Evolutionary conservation across 2,888 invertebrate genomes (phyloP).

Genomic region (Chouioia cunea): DNA sequence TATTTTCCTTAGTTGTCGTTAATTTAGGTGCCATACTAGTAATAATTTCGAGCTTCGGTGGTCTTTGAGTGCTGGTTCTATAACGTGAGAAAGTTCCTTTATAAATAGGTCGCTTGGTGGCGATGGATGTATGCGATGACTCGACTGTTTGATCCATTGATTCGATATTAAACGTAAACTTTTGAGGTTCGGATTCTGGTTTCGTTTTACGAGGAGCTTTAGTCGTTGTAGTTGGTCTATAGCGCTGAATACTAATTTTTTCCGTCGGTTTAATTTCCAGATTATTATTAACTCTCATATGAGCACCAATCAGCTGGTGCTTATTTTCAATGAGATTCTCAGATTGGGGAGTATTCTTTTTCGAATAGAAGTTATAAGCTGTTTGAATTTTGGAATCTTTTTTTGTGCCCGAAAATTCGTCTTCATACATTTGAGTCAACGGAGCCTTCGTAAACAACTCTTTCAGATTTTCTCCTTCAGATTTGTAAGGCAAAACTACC

Average conservation of each 20-base stretch:
- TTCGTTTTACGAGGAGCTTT: conserved; percentile 19
- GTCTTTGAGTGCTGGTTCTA: conserved; percentile 34
- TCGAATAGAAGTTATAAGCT: conserved; percentile 7
- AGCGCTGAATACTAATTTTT: not conserved
- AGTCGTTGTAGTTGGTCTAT: not conserved
- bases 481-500: conserved; percentile 77
- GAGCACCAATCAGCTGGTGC: conserved; percentile 21
- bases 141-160: conserved; percentile 47
- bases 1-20: conserved; percentile 18
- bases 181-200: conserved; percentile 54
- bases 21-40: conserved; percentile 48
- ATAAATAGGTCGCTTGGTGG: conserved; percentile 45
- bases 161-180: conserved; percentile 59
- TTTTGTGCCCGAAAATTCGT: conserved; percentile 48
- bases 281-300: conserved; percentile 24
- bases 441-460: conserved; percentile 79
- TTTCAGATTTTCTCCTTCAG: conserved; percentile 72
- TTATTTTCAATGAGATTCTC: conserved; percentile 28
- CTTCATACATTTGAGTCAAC: conserved; percentile 72
- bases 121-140: conserved; percentile 43
- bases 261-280: not conserved
- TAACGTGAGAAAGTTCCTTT: conserved; percentile 45
- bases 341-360: conserved; percentile 6
- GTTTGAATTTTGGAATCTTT: conserved; percentile 20
- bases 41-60: conserved; percentile 52